A percentile compares a stretch with the other conserved stretches of the same genome.
Conservation (phyloP, 2,888 invertebrate species). For the Cantharis flavilabris region DNA sequence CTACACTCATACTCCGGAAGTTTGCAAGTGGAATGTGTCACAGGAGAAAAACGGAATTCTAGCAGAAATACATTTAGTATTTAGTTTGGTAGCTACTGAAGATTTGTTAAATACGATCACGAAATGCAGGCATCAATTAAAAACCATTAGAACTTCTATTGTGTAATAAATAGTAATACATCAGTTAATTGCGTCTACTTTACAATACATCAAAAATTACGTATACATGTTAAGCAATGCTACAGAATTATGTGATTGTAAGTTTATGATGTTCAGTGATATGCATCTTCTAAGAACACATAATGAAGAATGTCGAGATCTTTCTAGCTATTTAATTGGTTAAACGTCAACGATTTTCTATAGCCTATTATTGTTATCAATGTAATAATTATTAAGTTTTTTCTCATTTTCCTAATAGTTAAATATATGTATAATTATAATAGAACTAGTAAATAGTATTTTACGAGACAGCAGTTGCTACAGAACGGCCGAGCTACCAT, state of each 20-base stretch:
- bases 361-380: background rate
- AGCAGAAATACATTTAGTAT: background rate
- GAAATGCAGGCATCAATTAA: background rate
- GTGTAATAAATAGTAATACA: background rate
- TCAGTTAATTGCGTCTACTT: background rate
- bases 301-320: background rate
- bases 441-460: background rate
- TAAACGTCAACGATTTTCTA: background rate
- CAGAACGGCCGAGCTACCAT: background rate
- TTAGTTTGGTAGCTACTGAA: background rate
- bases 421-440: background rate
- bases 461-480: background rate
- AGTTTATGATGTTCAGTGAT: background rate
- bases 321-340: background rate
- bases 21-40: background rate
- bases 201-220: background rate
- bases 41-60: background rate
- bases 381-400: background rate
- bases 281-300: background rate
- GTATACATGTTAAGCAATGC: background rate
- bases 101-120: too few relatives aligned
- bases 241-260: background rate
- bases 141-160: background rate
- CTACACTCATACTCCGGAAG: background rate
- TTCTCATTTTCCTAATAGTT: background rate